Conservation (phyloP, 2,797 vertebrate genomes). For the Microctenopoma steveboyesi region DNA sequence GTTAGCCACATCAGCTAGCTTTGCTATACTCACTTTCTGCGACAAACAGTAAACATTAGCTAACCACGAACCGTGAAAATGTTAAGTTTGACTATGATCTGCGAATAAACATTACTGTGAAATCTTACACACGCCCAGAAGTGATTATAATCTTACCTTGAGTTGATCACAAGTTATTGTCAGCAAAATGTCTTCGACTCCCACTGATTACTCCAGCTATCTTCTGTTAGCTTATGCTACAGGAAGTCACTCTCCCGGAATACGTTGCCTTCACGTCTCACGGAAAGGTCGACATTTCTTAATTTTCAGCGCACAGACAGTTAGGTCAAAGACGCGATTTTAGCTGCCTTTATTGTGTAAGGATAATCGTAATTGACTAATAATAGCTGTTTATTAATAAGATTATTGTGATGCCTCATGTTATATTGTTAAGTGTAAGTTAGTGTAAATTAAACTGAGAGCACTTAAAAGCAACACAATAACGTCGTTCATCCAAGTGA, state of each 20-base stretch:
- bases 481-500: slow-evolving; percentile 1
- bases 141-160: slow-evolving; percentile 40
- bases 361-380: not conserved
- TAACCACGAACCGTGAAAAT: not conserved
- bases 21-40: not conserved
- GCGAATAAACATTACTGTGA: not conserved
- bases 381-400: not conserved
- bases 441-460: not conserved
- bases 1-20: slow-evolving; percentile 37
- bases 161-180: not conserved
- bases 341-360: accelerated
- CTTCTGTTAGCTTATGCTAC: slow-evolving; percentile 27
- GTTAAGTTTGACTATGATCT: not conserved
- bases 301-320: accelerated
- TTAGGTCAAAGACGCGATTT: not conserved
- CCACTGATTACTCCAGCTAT: slow-evolving; percentile 5
- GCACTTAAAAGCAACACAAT: slow-evolving; percentile 21
- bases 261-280: slow-evolving; percentile 21
- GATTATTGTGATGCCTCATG: not conserved
- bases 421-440: not conserved
- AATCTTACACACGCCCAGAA: accelerated
- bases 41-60: slow-evolving; percentile 1
- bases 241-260: not conserved
- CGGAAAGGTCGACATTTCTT: not conserved
- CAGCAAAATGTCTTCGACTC: not conserved